Evolutionary conservation across 2,888 invertebrate species (phyloP), one percentile per base, ranked within the genome.

Genomic region (Ferdinandea cuprea): DNA sequence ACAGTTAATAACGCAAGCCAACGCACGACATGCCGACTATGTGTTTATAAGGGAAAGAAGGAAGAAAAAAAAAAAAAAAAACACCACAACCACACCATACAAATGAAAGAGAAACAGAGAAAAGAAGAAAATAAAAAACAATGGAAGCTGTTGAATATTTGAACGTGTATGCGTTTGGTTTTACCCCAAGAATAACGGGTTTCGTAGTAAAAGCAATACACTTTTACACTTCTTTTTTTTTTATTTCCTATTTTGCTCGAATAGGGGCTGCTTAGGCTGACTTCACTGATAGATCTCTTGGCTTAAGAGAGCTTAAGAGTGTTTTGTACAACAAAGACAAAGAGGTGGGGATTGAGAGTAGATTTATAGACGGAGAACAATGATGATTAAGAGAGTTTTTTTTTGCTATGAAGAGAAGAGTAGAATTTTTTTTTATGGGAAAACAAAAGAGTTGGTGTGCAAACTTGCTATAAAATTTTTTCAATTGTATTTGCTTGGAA

Each of bases 111-210:
- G 59, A 77, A 65, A 40, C 37, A 11, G 15, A 40, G 37, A 58
- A 65, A 42, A 46, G 65, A 21, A 42, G 46, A 54, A 50, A 42
- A 54, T 37, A 58, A 28, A 61, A 46, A 69, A 59, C 48, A 65
- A 54, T 76, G 37, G 28, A 58, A 58, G 44, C 56, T 44, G 17
- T 11, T 37, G 35, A 46, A 15, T 37, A 25, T 46, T n/a, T 6
- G 58, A 52, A 25, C 35, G 28, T 52, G 52, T 17, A 40, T 30
- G 15, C 48, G 28, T 61, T 13, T 56, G 50, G 25, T 71, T 50
- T 61, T 61, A 52, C 59, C 52, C 54, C 40, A 46, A n/a, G 46
- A 52, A 32, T 81, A 81, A 81, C 81, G 81, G 81, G 77, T 81
- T 81, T 72, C 77, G 69, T 81, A 72, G 81, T 81, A 81, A 66